Evolutionary conservation across 2,113 vertebrate species (phyloP).

Genomic region (Laticauda colubrina): DNA sequence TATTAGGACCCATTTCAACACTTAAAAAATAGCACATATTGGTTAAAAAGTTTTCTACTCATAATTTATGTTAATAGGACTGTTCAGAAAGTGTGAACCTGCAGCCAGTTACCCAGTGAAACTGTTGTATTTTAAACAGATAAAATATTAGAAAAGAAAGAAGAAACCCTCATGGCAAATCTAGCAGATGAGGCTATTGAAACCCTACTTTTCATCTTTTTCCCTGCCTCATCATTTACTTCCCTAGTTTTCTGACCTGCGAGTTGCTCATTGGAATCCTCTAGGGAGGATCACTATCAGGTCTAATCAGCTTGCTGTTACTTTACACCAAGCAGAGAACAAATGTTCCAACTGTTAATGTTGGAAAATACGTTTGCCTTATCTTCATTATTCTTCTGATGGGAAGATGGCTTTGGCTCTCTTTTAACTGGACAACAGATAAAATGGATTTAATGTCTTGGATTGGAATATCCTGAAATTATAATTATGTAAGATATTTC

Average conservation of each 20-base stretch:
- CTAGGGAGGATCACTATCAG: conserved; percentile 65
- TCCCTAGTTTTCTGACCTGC: conserved; percentile 56
- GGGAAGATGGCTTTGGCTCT: conserved; percentile 30
- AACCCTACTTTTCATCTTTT: background rate
- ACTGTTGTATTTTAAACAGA: background rate
- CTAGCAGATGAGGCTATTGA: background rate
- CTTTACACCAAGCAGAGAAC: conserved; percentile 60
- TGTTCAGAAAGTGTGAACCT: rapidly evolving
- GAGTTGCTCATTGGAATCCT: conserved; percentile 51
- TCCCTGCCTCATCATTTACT: conserved; percentile 52
- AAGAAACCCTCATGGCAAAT: background rate
- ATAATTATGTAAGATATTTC: conserved; percentile 44
- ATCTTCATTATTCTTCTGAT: background rate
- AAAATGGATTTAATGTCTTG: conserved; percentile 39
- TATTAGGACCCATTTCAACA: background rate
- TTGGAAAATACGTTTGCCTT: conserved; percentile 22
- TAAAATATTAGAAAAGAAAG: conserved; percentile 5
- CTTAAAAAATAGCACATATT: background rate
- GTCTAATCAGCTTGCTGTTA: conserved; percentile 62
- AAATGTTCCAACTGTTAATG: conserved; percentile 58
- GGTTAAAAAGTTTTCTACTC: background rate
- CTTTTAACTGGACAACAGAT: background rate
- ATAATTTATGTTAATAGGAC: rapidly evolving
- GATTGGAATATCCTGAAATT: conserved; percentile 38
- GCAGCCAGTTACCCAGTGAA: rapidly evolving